Evolutionary conservation across 2,113 vertebrate species (phyloP).

Genomic region (Planiliza haematocheilus): DNA sequence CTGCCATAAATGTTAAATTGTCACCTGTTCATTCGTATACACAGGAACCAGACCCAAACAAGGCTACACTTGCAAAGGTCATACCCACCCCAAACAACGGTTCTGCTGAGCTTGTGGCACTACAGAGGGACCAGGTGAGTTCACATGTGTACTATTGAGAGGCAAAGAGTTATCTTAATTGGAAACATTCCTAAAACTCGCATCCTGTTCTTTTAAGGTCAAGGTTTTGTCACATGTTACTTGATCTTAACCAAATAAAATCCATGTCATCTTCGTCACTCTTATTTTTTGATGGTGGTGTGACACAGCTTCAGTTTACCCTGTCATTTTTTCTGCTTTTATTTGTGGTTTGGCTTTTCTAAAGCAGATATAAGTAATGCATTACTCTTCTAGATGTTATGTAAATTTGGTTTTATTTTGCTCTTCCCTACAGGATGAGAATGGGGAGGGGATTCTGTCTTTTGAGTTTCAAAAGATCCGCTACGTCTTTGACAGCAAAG

Average conservation of each 20-base stretch:
- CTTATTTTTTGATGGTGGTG: not conserved
- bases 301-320: too few relatives aligned
- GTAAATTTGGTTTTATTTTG: not conserved
- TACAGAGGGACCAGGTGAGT: slow-evolving; percentile 90
- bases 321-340: not conserved
- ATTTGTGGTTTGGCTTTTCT: not conserved
- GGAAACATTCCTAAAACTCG: slow-evolving; percentile 1
- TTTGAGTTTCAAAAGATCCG: slow-evolving; percentile 98
- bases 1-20: slow-evolving; percentile 39
- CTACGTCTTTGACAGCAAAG: slow-evolving; percentile 86
- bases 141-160: not conserved
- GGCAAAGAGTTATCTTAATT: not conserved
- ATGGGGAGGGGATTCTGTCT: slow-evolving; percentile 84
- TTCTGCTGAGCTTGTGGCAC: slow-evolving; percentile 90
- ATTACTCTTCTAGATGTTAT: too few relatives aligned
- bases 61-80: slow-evolving; percentile 92
- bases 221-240: not conserved
- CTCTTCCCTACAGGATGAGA: slow-evolving; percentile 84
- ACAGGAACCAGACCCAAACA: slow-evolving; percentile 88
- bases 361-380: too few relatives aligned
- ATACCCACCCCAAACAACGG: slow-evolving; percentile 96
- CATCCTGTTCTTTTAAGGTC: not conserved
- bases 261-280: not conserved
- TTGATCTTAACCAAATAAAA: not conserved
- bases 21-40: slow-evolving; percentile 46